Base-by-base conservation (phyloP, 2,888 invertebrate species). In the Coelinius sp. region DNA sequence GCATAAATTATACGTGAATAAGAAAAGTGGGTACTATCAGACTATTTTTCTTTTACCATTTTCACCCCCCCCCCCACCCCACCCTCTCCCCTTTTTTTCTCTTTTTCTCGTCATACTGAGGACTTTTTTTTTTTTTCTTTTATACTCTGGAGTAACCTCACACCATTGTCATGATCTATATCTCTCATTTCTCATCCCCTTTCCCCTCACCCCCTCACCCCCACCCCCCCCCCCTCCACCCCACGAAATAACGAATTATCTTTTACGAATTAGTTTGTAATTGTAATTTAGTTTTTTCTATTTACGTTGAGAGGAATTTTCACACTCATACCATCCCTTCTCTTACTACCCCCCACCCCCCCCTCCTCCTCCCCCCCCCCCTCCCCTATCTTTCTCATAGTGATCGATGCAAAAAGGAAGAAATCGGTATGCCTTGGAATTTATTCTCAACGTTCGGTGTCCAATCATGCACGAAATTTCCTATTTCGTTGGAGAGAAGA, bases 1-100 rank as follows among this genome's bases (percentile, higher is more conserved):
- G 82, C 83, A 82, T 82, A 81, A 83, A 82, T 84, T 83, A 82
- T 78, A 73, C 76, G 77, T 62, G 73, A 75, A 81, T 79, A 80
- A 76, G 78, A 59, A 56, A 35, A 59, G 59, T 35, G 53, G 53
- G 53, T 53, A 53, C 53, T 53, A 24, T 53, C 53, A 59, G 59
- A 59, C 31, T 59, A 31, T 31, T 59, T 59, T 35, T 20, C 59
- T 52, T 25, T 63, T 69, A 25, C n/a, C 25, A 67, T 46, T 63
- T 69, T 25, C 68, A 41, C 41, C 65, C 59, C 69, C 14, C 52
- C 25, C 59, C n/a, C n/a, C 24, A 66, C 65, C 56, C 17, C 59
- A 52, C 66, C 38, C 52, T 71, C 73, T 63, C 68, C 22, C 41
- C 10, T n/a, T 70, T 53, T 66, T 67, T 68, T 71, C 63, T 68